Percentiles rank a stretch among this genome's conserved stretches.
These are phyloP conservation scores for Lomographa bimaculata DNA, from an alignment of 2,888 invertebrate species.

Conservation along the genomic window DNA sequence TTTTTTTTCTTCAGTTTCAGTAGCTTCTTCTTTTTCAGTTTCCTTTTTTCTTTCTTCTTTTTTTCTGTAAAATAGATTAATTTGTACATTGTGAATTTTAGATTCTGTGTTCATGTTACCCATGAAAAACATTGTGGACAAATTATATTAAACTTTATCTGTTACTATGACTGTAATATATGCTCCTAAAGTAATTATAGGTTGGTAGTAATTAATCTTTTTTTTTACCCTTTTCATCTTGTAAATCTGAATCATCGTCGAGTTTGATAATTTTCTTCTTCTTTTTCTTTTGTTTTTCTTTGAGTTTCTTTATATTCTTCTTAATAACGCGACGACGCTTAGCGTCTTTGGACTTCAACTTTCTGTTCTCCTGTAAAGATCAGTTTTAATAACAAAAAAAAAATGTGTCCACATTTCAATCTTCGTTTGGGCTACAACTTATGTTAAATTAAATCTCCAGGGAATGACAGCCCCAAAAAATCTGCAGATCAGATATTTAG, in stretches of 20 bases:
- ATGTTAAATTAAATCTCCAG: too few relatives aligned
- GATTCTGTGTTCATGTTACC: too few relatives aligned
- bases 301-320: constrained; percentile 61
- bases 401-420: too few relatives aligned
- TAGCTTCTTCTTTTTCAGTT: constrained; percentile 59
- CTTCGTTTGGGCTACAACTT: too few relatives aligned
- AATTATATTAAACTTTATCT: too few relatives aligned
- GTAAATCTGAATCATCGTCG: constrained; percentile 45
- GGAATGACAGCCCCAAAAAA: too few relatives aligned
- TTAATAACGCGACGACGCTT: constrained; percentile 56
- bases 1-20: constrained; percentile 59
- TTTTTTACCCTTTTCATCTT: constrained; percentile 46
- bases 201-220: too few relatives aligned
- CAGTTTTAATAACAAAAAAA: constrained; percentile 3
- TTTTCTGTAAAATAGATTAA: constrained; percentile 47
- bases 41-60: constrained; percentile 59
- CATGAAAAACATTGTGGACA: too few relatives aligned
- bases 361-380: constrained; percentile 51
- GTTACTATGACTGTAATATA: too few relatives aligned
- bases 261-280: constrained; percentile 46
- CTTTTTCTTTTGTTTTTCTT: constrained; percentile 64
- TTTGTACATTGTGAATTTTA: too few relatives aligned
- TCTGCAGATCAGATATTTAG: too few relatives aligned
- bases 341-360: constrained; percentile 51
- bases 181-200: background rate